Base-by-base conservation (phyloP, 1,140 invertebrate genomes). In the Leptonema lineaticorne region DNA sequence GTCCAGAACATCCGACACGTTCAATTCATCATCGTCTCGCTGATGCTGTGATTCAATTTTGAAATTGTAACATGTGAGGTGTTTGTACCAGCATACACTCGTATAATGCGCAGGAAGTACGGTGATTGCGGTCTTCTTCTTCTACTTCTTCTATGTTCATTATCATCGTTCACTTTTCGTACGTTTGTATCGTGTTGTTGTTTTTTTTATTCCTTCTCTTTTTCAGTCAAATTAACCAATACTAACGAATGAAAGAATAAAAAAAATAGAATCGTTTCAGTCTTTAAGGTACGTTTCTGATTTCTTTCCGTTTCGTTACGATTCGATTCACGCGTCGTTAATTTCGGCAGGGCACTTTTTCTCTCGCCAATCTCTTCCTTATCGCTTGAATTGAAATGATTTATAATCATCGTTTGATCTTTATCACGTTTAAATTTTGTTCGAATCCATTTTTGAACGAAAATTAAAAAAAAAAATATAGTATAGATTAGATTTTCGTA, bases 241-340 rank as follows among this genome's bases (percentile, higher is more conserved):
- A n/a, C n/a, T n/a, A n/a, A n/a, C n/a, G n/a, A n/a, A n/a, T n/a
- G n/a, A n/a, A n/a, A n/a, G n/a, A n/a, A n/a, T n/a, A n/a, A n/a
- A 53, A 8, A 24, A 53, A 26, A 24, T 26, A 26, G 50, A 53
- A 53, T 53, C 50, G 50, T 16, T 41, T 41, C 16, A 14, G 50
- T 53, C 50, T 14, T 7, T n/a, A 48, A 11, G 20, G 11, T 26
- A 11, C 50, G 50, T 53, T 24, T 53, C 20, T 14, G 50, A 53
- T 53, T 53, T 53, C 50, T 22, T 22, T 53, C 20, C 50, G 50
- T 41, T 41, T 41, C 37, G 37, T 41, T 41, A 16, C 37, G 50
- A 53, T 53, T 53, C 50, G 50, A 53, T 53, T 53, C 50, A 53
- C 50, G 50, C 50, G 50, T 53, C 50, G 50, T 53, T 53, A 53